Evolutionary conservation across 2,113 vertebrate genomes (phyloP).

Genomic region (Cyprinus carpio): DNA sequence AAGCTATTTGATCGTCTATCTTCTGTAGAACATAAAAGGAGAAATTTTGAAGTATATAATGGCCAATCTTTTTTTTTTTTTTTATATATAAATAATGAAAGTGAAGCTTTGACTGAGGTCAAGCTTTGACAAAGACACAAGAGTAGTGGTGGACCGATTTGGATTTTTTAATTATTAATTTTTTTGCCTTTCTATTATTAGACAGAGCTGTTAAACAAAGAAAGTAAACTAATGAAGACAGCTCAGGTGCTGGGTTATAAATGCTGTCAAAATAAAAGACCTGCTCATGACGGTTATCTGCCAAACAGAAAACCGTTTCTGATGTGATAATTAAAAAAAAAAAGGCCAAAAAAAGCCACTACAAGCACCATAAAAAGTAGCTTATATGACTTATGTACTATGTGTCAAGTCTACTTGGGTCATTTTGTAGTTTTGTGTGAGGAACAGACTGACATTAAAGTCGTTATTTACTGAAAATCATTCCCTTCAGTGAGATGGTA

Average conservation of each 20-base stretch:
- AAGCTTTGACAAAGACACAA: neutral
- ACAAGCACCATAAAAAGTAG: neutral
- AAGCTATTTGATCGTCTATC: neutral
- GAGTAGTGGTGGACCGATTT: too few species aligned
- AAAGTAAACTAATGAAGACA: neutral
- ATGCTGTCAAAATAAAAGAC: neutral
- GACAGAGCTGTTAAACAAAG: neutral
- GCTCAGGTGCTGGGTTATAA: neutral
- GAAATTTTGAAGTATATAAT: neutral
- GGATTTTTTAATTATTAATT: too few species aligned
- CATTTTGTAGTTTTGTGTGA: neutral
- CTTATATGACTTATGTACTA: neutral
- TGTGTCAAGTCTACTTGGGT: neutral
- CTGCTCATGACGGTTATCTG: neutral
- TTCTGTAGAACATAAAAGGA: neutral
- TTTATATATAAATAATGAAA: neutral
- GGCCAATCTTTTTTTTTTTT: neutral
- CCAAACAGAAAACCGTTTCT: neutral
- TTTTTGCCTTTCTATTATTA: too few species aligned
- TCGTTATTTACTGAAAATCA: neutral
- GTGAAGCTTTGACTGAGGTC: neutral
- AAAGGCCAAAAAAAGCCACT: too few species aligned
- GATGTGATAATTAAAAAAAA: neutral
- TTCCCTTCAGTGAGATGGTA: neutral
- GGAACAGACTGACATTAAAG: neutral